These are phyloP conservation scores for Dolichotis patagonum DNA, from an alignment of 2,113 vertebrate species.

Conservation along the genomic window DNA sequence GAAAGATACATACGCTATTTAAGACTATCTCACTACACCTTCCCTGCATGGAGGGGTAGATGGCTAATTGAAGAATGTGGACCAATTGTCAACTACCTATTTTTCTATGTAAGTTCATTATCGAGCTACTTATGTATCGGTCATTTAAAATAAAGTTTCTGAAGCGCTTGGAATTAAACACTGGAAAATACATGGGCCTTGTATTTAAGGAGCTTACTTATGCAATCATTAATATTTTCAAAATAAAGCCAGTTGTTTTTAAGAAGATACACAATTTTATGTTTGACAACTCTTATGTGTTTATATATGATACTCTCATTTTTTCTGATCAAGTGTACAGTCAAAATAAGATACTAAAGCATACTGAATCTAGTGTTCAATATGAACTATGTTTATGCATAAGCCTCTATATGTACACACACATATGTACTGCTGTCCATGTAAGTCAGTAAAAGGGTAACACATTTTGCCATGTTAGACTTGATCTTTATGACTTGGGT, in stretches of 20 bases:
- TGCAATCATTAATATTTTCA: constrained; percentile 57
- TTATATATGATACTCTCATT: constrained; percentile 48
- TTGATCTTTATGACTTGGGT: constrained; percentile 59
- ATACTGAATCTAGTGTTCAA: constrained; percentile 62
- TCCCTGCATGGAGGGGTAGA: neutral
- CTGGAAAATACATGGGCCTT: constrained; percentile 8
- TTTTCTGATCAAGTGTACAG: constrained; percentile 70
- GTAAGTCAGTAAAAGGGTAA: constrained; percentile 65
- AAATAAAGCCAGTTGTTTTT: constrained; percentile 61
- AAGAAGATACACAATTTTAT: constrained; percentile 36
- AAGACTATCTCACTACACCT: neutral
- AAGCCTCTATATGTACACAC: constrained; percentile 64
- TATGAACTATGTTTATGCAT: constrained; percentile 69
- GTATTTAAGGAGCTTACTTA: constrained; percentile 56
- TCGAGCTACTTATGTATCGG: neutral
- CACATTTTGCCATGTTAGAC: constrained; percentile 60
- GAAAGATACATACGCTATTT: neutral
- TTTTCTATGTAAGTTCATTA: neutral
- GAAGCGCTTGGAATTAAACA: constrained; percentile 45
- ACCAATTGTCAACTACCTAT: neutral
- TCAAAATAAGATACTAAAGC: constrained; percentile 68
- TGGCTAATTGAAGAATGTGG: constrained; percentile 35
- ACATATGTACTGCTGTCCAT: constrained; percentile 49
- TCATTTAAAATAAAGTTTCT: neutral
- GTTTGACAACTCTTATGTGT: constrained; percentile 54